Conservation (phyloP, 2,888 invertebrate species). For the Melanostoma scalare region DNA sequence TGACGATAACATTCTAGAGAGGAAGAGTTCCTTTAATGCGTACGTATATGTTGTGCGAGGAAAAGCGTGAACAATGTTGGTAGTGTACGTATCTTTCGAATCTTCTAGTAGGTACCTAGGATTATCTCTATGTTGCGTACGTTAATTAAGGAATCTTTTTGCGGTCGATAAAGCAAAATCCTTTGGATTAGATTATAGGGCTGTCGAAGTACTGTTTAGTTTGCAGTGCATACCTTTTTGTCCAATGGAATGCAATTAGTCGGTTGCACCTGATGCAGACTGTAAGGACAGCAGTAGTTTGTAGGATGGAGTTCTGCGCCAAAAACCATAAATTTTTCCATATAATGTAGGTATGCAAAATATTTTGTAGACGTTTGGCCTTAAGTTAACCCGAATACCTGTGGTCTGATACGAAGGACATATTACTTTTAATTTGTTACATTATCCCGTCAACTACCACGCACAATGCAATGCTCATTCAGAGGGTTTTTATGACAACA, state of each 20-base stretch:
- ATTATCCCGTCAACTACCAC: too few relatives aligned
- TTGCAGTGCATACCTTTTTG: slow-evolving; percentile 62
- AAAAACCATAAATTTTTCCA: too few relatives aligned
- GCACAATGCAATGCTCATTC: too few relatives aligned
- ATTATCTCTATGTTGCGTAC: slow-evolving; percentile 50
- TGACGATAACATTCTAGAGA: slow-evolving; percentile 68
- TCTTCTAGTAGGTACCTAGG: not conserved
- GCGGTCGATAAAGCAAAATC: slow-evolving; percentile 55
- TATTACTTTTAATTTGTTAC: too few relatives aligned
- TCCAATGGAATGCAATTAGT: slow-evolving; percentile 62
- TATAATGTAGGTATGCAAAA: too few relatives aligned
- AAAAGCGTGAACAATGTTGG: slow-evolving; percentile 9
- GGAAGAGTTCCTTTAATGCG: not conserved
- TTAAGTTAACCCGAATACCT: too few relatives aligned
- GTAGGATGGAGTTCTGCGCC: too few relatives aligned
- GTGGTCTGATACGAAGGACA: too few relatives aligned
- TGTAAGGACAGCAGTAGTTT: not conserved
- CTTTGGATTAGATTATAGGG: slow-evolving; percentile 46
- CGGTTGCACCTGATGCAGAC: not conserved
- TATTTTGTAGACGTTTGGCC: too few relatives aligned
- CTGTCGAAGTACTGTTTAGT: slow-evolving; percentile 17
- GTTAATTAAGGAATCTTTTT: slow-evolving; percentile 66
- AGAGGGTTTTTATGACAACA: too few relatives aligned
- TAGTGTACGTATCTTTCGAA: slow-evolving; percentile 38
- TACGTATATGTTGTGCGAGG: not conserved